Percentiles rank a stretch among this genome's conserved stretches.
These are phyloP conservation scores for Miichthys miiuy DNA, from an alignment of 2,797 vertebrate genomes.

Conservation along the genomic window DNA sequence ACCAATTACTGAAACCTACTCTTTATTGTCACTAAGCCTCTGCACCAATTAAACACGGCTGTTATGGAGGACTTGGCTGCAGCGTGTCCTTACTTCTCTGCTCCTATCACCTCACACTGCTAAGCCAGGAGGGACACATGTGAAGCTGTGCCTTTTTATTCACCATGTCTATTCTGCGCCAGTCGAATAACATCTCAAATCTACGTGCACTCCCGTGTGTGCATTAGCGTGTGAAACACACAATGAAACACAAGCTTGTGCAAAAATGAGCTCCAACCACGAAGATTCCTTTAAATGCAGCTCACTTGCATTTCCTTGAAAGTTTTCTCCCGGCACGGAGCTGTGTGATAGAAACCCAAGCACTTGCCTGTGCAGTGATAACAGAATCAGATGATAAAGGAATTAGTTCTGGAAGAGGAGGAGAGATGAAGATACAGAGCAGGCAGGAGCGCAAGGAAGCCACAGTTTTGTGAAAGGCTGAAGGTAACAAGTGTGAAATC, in stretches of 20 bases:
- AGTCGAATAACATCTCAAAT: constrained; percentile 3
- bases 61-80: constrained; percentile 26
- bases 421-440: constrained; percentile 48
- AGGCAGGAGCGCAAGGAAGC: constrained; percentile 30
- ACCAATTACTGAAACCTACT: constrained; percentile 36
- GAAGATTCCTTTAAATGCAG: constrained; percentile 43
- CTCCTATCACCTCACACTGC: not conserved
- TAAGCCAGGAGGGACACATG: constrained; percentile 4
- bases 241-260: not conserved
- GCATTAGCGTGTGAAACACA: not conserved
- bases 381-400: constrained; percentile 71
- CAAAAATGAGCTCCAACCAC: constrained; percentile 19
- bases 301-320: constrained; percentile 49
- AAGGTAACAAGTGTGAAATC: constrained; percentile 67
- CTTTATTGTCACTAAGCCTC: constrained; percentile 32
- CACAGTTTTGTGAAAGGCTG: constrained; percentile 47
- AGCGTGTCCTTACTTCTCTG: constrained; percentile 17
- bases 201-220: constrained; percentile 13
- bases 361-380: constrained; percentile 57
- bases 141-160: constrained; percentile 14
- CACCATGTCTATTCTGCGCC: constrained; percentile 3
- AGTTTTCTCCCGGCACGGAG: constrained; percentile 34
- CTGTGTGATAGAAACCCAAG: constrained; percentile 21
- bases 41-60: constrained; percentile 43
- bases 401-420: constrained; percentile 69